Evolutionary conservation across 2,113 vertebrate genomes (phyloP), one percentile per base, ranked within the genome.

Genomic region (Athene noctua): DNA sequence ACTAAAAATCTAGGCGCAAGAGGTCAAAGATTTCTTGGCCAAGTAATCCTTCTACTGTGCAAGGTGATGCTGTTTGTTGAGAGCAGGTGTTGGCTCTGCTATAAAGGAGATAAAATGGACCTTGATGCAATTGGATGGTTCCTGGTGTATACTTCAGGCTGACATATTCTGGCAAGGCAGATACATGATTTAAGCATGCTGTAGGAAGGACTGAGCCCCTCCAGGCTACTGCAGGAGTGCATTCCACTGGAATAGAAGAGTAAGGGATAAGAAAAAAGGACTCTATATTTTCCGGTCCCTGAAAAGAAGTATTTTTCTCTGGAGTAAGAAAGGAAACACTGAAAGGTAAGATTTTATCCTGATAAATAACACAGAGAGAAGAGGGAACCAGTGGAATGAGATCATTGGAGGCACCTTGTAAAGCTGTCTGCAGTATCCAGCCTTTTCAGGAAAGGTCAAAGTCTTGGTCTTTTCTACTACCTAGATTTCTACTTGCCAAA

Each of bases 291-390:
- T 90, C 47, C 62, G 63, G 52, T 55, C n/a, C 25, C 55, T 74
- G 59, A 90, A 94, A 90, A 90, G 38, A 79, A 74, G 3, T 1
- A 2, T 65, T 94, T 42, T 83, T 82, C 27, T 89, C 32, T 73
- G 17, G 8, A 86, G 46, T 75, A 25, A 89, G 54, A 74, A 86
- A 84, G 20, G 13, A 86, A 95, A 55, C 19, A 70, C 23, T 7
- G 11, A 73, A 89, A 90, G 10, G 5, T 71, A 94, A 91, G 86
- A 44, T 34, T 70, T 87, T 92, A 81, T 74, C 29, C 47, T 59
- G n/a, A n/a, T 63, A 94, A 86, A 94, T 87, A 58, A 94, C 93
- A 51, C 27, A 61, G 52, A 72, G 44, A 65, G 30, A 86, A 95
- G 55, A 57, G 9, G 26, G 52, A 90, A 73, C 9, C 12, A 63